These are phyloP conservation scores for Epizoanthus stellaris DNA, from an alignment of 92 coral and sea anemone species.

Conservation along the genomic window DNA sequence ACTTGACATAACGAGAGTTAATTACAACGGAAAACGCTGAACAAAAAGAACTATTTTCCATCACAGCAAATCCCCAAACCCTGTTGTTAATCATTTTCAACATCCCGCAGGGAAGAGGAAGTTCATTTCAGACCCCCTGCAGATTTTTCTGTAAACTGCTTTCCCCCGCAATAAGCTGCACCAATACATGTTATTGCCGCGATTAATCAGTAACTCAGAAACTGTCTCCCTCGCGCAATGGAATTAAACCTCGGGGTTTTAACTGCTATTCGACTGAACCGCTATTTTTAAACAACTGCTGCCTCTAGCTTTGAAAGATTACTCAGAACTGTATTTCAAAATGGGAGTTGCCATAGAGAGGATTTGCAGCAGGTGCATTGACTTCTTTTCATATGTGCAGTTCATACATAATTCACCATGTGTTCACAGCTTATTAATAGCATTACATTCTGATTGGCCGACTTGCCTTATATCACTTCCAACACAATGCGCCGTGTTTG, in stretches of 20 bases:
- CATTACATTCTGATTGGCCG: slow-evolving; percentile 72
- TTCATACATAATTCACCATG: slow-evolving; percentile 88
- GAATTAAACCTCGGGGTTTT: background rate
- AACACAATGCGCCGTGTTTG: slow-evolving; percentile 81
- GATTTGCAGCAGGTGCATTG: slow-evolving; percentile 5
- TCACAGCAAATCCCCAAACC: slow-evolving; percentile 20
- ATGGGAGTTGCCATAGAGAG: background rate
- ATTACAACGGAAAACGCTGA: slow-evolving; percentile 33
- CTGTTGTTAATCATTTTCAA: slow-evolving; percentile 28
- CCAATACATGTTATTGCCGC: slow-evolving; percentile 24
- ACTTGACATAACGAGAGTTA: slow-evolving; percentile 26
- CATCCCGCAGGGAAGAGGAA: slow-evolving; percentile 33
- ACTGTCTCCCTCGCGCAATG: slow-evolving; percentile 8
- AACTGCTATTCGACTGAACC: background rate
- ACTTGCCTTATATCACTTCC: slow-evolving; percentile 67
- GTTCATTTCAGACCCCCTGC: slow-evolving; percentile 30
- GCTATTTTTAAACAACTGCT: background rate
- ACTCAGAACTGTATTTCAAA: background rate
- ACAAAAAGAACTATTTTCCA: slow-evolving; percentile 25
- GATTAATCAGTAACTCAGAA: slow-evolving; percentile 9
- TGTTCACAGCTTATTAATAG: slow-evolving; percentile 88
- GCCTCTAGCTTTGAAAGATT: background rate
- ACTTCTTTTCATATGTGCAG: slow-evolving; percentile 91
- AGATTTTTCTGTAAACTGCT: slow-evolving; percentile 23
- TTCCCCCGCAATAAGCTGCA: slow-evolving; percentile 27